These are phyloP conservation scores for Periophthalmus modestus DNA, from an alignment of 2,113 vertebrate species.

Conservation along the genomic window DNA sequence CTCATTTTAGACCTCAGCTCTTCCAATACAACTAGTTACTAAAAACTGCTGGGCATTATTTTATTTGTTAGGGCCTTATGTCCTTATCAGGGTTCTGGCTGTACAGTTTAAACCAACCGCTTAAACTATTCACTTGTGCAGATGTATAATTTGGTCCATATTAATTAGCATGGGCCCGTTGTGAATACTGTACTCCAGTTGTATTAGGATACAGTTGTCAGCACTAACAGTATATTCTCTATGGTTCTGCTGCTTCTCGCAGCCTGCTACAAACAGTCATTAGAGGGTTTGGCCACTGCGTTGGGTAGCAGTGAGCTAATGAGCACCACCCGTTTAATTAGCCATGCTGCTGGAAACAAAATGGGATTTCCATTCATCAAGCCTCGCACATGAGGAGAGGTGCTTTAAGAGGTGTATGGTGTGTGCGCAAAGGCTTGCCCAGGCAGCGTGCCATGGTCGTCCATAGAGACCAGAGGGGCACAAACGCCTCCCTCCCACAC, in stretches of 20 bases:
- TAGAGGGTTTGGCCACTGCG: constrained; percentile 55
- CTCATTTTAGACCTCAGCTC: constrained; percentile 57
- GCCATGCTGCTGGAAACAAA: constrained; percentile 78
- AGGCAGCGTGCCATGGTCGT: constrained; percentile 73
- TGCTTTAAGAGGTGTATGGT: constrained; percentile 28
- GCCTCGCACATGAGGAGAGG: constrained; percentile 55
- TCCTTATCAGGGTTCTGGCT: constrained; percentile 6
- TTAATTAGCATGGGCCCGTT: constrained; percentile 71
- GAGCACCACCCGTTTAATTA: constrained; percentile 81
- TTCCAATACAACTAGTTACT: constrained; percentile 28
- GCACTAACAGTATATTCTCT: constrained; percentile 71
- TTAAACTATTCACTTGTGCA: constrained; percentile 64
- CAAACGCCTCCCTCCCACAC: constrained; percentile 68
- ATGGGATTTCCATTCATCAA: constrained; percentile 82
- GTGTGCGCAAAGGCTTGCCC: constrained; percentile 77
- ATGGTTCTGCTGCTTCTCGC: constrained; percentile 53
- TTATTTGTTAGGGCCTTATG: not conserved
- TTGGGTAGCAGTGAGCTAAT: constrained; percentile 73
- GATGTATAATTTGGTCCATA: constrained; percentile 70
- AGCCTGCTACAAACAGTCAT: constrained; percentile 59
- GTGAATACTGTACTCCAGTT: constrained; percentile 69
- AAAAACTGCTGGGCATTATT: constrained; percentile 19
- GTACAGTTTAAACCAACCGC: constrained; percentile 39
- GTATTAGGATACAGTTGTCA: constrained; percentile 80
- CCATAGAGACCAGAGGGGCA: constrained; percentile 69